These are phyloP conservation scores for Heliothis peltigera DNA, from an alignment of 2,888 invertebrate species.

Conservation along the genomic window DNA sequence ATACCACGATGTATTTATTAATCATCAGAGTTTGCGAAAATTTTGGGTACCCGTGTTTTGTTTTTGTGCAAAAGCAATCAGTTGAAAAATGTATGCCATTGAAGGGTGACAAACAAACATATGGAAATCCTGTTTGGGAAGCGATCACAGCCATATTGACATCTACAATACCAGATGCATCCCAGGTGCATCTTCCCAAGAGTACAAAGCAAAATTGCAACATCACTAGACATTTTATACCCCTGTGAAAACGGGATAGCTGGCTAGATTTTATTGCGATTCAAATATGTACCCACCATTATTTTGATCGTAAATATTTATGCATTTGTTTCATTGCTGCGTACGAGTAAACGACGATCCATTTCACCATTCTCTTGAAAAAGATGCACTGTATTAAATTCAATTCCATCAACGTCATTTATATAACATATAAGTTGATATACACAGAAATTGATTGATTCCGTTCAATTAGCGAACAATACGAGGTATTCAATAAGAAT, in stretches of 20 bases:
- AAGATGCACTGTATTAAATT: constrained; percentile 26
- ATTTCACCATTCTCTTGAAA: constrained; percentile 16
- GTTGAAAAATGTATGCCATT: not conserved
- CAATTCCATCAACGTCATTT: constrained; percentile 23
- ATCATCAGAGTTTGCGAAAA: constrained; percentile 53
- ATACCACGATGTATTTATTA: constrained; percentile 54
- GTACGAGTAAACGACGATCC: not conserved
- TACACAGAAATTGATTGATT: constrained; percentile 63
- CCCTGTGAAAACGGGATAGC: not conserved
- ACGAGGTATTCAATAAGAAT: constrained; percentile 73
- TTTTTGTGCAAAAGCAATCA: not conserved
- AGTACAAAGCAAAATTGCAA: not conserved
- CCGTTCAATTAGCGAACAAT: constrained; percentile 74
- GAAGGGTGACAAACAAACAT: not conserved
- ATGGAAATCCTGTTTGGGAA: no score
- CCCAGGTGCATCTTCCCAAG: constrained; percentile 3
- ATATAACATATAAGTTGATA: constrained; percentile 42
- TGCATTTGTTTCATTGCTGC: not conserved
- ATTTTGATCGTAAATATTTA: not conserved
- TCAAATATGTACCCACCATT: not conserved
- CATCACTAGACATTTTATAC: not conserved
- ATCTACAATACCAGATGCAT: not conserved
- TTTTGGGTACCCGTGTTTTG: constrained; percentile 43
- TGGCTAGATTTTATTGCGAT: not conserved
- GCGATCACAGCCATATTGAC: not conserved